phyloP scores from a whole-genome alignment of 2,888 invertebrate species.

The Scrobipalpa costella region DNA sequence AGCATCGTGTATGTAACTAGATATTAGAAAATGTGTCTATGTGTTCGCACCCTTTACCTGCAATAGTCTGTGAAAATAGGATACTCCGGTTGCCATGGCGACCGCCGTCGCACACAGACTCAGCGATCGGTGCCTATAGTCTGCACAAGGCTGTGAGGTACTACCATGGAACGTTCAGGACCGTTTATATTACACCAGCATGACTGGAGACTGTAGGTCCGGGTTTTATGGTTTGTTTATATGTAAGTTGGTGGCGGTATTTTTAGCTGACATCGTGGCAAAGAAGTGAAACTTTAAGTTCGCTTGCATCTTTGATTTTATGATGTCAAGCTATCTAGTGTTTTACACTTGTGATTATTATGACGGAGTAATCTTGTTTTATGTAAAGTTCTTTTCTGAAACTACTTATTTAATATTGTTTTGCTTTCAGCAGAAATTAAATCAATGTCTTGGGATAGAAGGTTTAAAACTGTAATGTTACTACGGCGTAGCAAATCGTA shows the following conservation, averaged over 20 bases:
- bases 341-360: too few species aligned
- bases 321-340: too few species aligned
- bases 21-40: neutral
- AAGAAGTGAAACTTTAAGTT: neutral
- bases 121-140: conserved; percentile 24
- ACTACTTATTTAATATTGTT: too few species aligned
- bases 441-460: too few species aligned
- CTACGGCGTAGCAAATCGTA: too few species aligned
- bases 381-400: too few species aligned
- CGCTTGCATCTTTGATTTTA: too few species aligned
- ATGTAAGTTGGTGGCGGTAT: neutral
- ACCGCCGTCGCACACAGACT: conserved; percentile 44
- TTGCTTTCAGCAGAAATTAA: too few species aligned
- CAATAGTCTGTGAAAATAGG: conserved; percentile 36
- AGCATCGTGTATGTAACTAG: too few species aligned
- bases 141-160: neutral
- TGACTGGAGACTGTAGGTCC: neutral
- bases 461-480: too few species aligned
- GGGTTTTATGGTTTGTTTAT: conserved; percentile 8
- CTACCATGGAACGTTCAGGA: neutral
- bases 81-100: conserved; percentile 42
- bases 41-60: conserved; percentile 4
- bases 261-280: neutral
- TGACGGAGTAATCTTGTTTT: too few species aligned
- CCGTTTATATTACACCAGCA: neutral